Evolutionary conservation across 1,140 invertebrate genomes (phyloP).

Genomic region (Rhyacophila brunnea): DNA sequence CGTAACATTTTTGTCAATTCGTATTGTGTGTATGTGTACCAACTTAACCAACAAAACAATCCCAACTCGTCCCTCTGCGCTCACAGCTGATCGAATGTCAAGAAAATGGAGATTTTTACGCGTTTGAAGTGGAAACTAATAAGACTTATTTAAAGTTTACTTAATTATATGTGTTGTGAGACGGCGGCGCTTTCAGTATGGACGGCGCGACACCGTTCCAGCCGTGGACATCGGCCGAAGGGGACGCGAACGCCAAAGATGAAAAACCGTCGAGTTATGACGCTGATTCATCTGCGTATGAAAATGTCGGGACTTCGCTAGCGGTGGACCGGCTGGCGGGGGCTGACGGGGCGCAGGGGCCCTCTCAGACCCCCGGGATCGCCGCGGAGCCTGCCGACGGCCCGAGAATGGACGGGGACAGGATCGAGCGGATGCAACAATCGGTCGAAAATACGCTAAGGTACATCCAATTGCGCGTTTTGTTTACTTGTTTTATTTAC

Average conservation of each 20-base stretch:
- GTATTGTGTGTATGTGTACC: too few relatives aligned
- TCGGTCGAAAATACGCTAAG: constrained; percentile 53
- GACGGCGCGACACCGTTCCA: constrained; percentile 53
- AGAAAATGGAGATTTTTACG: constrained; percentile 16
- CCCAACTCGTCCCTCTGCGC: constrained; percentile 3
- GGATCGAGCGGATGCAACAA: constrained; percentile 52
- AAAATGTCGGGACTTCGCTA: not conserved
- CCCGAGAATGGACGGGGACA: constrained; percentile 46
- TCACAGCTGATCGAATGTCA: constrained; percentile 35
- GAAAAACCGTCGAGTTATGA: constrained; percentile 36
- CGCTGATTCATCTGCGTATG: not conserved
- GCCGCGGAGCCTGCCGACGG: constrained; percentile 43
- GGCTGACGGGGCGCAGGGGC: not conserved
- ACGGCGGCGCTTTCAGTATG: constrained; percentile 37
- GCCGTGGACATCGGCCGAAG: constrained; percentile 49
- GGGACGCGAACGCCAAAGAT: constrained; percentile 49
- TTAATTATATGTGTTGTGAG: constrained; percentile 19
- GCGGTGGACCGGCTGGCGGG: constrained; percentile 35
- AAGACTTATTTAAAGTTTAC: constrained; percentile 6
- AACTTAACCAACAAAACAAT: too few relatives aligned
- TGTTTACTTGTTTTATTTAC: not conserved
- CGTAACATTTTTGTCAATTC: too few relatives aligned
- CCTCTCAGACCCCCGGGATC: not conserved
- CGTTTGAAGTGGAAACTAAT: constrained; percentile 9
- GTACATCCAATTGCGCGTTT: constrained; percentile 33